Percentiles rank a stretch among this genome's conserved stretches.
phyloP scores from a whole-genome alignment of 2,113 vertebrate genomes.

The Thunnus maccoyii region DNA sequence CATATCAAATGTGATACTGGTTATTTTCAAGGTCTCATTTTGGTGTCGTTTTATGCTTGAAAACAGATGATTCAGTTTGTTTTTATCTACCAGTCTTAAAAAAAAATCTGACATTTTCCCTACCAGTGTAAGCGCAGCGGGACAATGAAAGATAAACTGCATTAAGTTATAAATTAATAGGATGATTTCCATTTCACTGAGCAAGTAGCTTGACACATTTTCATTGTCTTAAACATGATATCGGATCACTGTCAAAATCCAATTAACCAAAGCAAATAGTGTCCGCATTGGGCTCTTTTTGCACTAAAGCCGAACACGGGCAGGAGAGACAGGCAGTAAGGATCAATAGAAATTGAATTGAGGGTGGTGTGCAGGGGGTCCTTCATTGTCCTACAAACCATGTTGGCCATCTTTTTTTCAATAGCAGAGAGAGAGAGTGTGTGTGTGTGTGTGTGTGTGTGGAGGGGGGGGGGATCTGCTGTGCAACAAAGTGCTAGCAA shows the following conservation, averaged over 20 bases:
- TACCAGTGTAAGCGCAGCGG: neutral
- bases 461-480: slow-evolving; percentile 39
- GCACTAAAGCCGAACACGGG: slow-evolving; percentile 57
- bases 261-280: slow-evolving; percentile 79
- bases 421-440: slow-evolving; percentile 52
- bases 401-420: slow-evolving; percentile 76
- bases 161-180: slow-evolving; percentile 70
- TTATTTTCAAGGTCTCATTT: slow-evolving; percentile 25
- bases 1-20: slow-evolving; percentile 40
- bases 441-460: too few relatives aligned
- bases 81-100: slow-evolving; percentile 18
- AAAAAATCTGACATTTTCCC: neutral
- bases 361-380: slow-evolving; percentile 69
- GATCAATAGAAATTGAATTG: slow-evolving; percentile 84
- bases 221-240: slow-evolving; percentile 74
- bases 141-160: slow-evolving; percentile 48
- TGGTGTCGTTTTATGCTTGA: neutral
- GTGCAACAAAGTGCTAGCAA: slow-evolving; percentile 75
- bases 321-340: slow-evolving; percentile 63
- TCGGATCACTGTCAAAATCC: slow-evolving; percentile 76
- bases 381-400: slow-evolving; percentile 80
- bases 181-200: slow-evolving; percentile 61
- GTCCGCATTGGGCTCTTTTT: slow-evolving; percentile 48
- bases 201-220: slow-evolving; percentile 71
- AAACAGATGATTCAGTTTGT: slow-evolving; percentile 10